These are phyloP conservation scores for Dicyrtomina minuta DNA, from an alignment of 2,888 invertebrate species.

Conservation along the genomic window DNA sequence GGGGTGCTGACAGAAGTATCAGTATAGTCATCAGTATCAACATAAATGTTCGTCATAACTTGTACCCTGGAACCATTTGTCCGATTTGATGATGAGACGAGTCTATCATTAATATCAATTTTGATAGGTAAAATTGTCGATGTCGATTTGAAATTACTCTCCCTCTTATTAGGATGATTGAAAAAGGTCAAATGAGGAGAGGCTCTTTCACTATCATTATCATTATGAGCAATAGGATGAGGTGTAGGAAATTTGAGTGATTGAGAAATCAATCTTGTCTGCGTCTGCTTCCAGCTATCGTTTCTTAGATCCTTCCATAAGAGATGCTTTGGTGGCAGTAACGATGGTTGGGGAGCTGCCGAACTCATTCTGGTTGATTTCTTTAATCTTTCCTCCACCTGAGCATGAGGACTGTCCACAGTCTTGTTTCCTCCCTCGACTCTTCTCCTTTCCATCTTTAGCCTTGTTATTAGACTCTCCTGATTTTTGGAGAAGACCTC, in stretches of 20 bases:
- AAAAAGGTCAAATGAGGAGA: slow-evolving; percentile 2
- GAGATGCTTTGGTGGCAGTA: background rate
- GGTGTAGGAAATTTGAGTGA: background rate
- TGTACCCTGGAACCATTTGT: slow-evolving; percentile 10
- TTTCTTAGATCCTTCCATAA: slow-evolving; percentile 6
- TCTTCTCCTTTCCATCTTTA: slow-evolving; percentile 16
- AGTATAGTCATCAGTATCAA: slow-evolving; percentile 9
- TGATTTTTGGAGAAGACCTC: slow-evolving; percentile 16
- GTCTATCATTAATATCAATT: slow-evolving; percentile 31
- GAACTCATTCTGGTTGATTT: slow-evolving; percentile 20
- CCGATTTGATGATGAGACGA: slow-evolving; percentile 13
- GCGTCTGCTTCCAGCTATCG: background rate
- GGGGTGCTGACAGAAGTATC: background rate
- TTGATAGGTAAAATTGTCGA: slow-evolving; percentile 11
- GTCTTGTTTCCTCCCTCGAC: background rate
- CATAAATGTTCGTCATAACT: slow-evolving; percentile 14
- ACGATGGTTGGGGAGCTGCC: background rate
- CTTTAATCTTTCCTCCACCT: slow-evolving; percentile 6
- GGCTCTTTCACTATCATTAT: slow-evolving; percentile 5
- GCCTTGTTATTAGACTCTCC: slow-evolving; percentile 8
- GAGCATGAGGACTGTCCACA: background rate
- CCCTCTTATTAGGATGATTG: background rate
- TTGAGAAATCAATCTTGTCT: no score
- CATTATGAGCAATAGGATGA: background rate
- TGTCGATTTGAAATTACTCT: slow-evolving; percentile 1